These are phyloP conservation scores for Sphyrna mokarran DNA, from an alignment of 2,113 vertebrate species.

Conservation along the genomic window DNA sequence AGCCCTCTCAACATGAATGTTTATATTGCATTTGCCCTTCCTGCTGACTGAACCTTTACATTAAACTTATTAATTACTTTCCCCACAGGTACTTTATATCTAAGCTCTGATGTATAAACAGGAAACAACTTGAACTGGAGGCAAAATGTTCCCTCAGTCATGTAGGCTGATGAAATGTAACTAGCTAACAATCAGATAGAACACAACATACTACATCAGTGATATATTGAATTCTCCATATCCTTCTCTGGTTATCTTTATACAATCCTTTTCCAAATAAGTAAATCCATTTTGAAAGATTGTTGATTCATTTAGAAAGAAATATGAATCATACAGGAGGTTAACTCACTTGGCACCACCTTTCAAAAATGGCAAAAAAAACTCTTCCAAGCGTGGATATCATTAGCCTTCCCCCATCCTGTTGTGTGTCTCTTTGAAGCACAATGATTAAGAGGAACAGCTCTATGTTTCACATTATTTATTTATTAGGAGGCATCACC, in stretches of 20 bases:
- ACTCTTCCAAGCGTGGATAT: slow-evolving; percentile 1
- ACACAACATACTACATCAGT: not conserved
- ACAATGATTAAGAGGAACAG: slow-evolving; percentile 32
- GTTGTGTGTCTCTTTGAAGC: slow-evolving; percentile 33
- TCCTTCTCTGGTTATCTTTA: not conserved
- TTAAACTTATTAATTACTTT: not conserved
- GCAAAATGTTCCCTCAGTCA: not conserved
- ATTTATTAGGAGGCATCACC: slow-evolving; percentile 58
- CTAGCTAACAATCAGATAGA: not conserved
- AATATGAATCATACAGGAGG: not conserved
- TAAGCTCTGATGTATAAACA: not conserved
- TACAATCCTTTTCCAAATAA: not conserved
- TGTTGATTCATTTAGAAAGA: not conserved
- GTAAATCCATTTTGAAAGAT: slow-evolving; percentile 17
- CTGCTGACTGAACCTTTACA: no score
- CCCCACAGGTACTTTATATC: not conserved
- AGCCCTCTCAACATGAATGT: no score
- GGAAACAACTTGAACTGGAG: no score
- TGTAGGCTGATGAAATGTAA: not conserved
- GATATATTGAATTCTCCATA: not conserved
- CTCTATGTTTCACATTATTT: slow-evolving; percentile 53
- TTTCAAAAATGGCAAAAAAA: slow-evolving; percentile 8
- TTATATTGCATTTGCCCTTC: no score
- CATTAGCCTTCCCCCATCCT: slow-evolving; percentile 34
- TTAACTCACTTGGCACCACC: slow-evolving; percentile 13